Evolutionary conservation across 2,797 vertebrate species (phyloP), one percentile per base, ranked within the genome.

Genomic region (Molossus molossus): DNA sequence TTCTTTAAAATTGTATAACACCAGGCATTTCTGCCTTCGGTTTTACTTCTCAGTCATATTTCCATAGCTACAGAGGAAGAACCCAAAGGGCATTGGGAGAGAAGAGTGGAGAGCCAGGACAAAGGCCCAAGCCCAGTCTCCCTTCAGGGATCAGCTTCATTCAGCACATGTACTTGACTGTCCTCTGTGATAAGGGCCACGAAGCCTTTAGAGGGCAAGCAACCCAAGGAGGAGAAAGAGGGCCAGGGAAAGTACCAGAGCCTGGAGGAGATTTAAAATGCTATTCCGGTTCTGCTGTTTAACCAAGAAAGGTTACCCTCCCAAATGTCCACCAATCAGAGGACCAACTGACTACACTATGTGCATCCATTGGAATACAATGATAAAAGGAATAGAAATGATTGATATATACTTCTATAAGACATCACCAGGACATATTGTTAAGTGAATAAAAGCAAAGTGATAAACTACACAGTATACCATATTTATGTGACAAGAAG

Each of bases 31-130:
- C 72, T 91, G 25, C 29, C 40, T 81, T 77, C 17, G 29, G 62
- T 88, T 91, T 95, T 77, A 88, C 73, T 83, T 90, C 18, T 89
- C 23, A 37, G 14, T 48, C 62, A 62, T 33, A 62, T 37, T 79
- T 82, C 62, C 80, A 29, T 40, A 62, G 25, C 82, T 80, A 82
- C 18, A 86, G 18, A 91, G 23, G 20, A 95, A 80, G n/a, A 87
- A 81, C 76, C 48, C 80, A 33, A 53, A 91, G n/a, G 27, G 14
- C 15, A n/a, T 3, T 55, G 12, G n/a, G 18, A 6, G 62, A 75
- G 27, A 60, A 72, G 8, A 88, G 15, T 65, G 29, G 6, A 79
- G 8, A 84, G 79, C 40, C 37, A 65, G 83, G 40, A n/a, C n/a
- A 70, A 67, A 73, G 33, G 25, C 20, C 50, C 1, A 40, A 92